A percentile compares a stretch with the other conserved stretches of the same genome.
Conservation (phyloP, 2,888 invertebrate species). For the Drosophila gaucha region DNA sequence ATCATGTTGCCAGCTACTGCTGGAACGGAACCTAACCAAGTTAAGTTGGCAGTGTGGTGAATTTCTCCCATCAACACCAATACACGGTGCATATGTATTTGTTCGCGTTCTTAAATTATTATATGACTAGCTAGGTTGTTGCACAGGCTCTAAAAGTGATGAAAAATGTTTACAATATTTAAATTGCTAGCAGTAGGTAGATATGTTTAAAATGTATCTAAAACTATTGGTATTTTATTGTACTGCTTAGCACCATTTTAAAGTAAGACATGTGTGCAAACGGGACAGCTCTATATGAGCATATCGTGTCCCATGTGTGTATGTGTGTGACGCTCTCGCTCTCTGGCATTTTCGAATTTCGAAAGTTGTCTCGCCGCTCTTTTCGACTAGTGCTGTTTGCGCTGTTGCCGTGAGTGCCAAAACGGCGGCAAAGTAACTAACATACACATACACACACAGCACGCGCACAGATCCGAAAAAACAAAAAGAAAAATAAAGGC, state of each 20-base stretch:
- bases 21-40: slow-evolving; percentile 53
- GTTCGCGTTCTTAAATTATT: background rate
- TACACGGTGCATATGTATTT: slow-evolving; percentile 3
- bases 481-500: slow-evolving; percentile 53
- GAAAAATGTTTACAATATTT: background rate
- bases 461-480: slow-evolving; percentile 32
- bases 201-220: slow-evolving; percentile 5
- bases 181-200: background rate
- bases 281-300: slow-evolving; percentile 46
- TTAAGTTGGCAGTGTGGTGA: slow-evolving; percentile 63
- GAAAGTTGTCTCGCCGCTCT: slow-evolving; percentile 64
- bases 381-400: slow-evolving; percentile 54
- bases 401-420: slow-evolving; percentile 74
- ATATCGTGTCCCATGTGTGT: slow-evolving; percentile 23
- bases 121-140: too few relatives aligned
- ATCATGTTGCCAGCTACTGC: slow-evolving; percentile 51
- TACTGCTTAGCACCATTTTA: slow-evolving; percentile 31
- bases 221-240: slow-evolving; percentile 36
- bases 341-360: slow-evolving; percentile 70
- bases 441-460: slow-evolving; percentile 44
- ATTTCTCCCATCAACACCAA: slow-evolving; percentile 55
- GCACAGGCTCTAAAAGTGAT: background rate
- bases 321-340: slow-evolving; percentile 29
- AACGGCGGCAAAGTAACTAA: slow-evolving; percentile 78
- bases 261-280: slow-evolving; percentile 46